Base-by-base conservation (phyloP, 2,888 invertebrate genomes). In the Epistrophe eligans region DNA sequence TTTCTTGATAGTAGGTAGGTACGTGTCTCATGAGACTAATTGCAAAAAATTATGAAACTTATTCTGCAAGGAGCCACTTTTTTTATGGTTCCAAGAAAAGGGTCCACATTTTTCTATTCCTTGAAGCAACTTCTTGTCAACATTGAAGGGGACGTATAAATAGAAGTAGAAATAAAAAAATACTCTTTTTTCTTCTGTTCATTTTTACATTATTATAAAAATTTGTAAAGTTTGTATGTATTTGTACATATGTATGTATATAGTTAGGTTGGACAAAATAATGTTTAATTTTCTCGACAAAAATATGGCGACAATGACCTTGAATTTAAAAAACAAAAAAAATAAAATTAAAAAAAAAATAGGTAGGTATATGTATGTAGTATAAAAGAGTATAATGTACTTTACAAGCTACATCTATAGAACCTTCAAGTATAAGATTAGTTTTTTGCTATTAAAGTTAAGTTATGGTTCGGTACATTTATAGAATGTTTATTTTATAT, bases 11-110 rank as follows among this genome's bases (percentile, higher is more conserved):
- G 77, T 57, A 62, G 2, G n/a, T n/a, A 9, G 77, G 19, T 66
- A 87, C 85, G 85, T 87, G 87, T 62, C 83, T 72, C 83, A 79
- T 79, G 79, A 87, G 87, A 87, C 79, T 87, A 87, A 87, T 87
- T 83, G 79, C 87, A 79, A 83, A 87, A 82, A 83, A 83, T 87
- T 87, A 87, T 83, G 72, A 79, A 85, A 87, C 79, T 87, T 87
- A 60, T 73, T 45, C 77, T 73, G 62, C 67, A 72, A 77, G 72
- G 55, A 77, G 17, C 32, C 48, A 28, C 45, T 62, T 62, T 24
- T 43, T 11, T 15, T 50, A 19, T 28, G 35, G 60, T 24, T 38
- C 9, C 13, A 67, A 40, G 45, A 38, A 73, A 52, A 19, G 15
- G 38, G 60, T 60, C 55, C 60, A 17, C 72, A 45, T 74, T 73